phyloP scores from a whole-genome alignment of 2,888 invertebrate species.

The Drosophila yooni region DNA sequence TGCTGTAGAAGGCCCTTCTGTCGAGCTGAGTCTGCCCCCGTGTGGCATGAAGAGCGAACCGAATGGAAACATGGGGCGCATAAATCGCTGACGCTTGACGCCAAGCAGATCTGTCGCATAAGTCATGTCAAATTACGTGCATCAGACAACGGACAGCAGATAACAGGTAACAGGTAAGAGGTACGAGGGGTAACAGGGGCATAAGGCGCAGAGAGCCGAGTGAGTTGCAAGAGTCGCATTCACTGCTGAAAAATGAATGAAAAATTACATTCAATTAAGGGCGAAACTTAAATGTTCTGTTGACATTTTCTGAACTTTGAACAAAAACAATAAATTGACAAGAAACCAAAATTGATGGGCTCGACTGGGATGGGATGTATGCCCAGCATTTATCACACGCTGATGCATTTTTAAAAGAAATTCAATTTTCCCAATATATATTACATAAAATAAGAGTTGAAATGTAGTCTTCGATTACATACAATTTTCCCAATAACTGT shows the following conservation, averaged over 20 bases:
- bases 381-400: not conserved
- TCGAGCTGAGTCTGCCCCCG: conserved; percentile 1
- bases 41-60: conserved; percentile 18
- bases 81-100: conserved; percentile 79
- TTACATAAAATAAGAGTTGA: not conserved
- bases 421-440: not conserved
- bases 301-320: conserved; percentile 34
- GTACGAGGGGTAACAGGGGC: not conserved
- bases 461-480: not conserved
- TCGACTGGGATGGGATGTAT: not conserved
- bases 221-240: conserved; percentile 6
- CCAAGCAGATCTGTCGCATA: conserved; percentile 80
- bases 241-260: conserved; percentile 52
- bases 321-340: conserved; percentile 25
- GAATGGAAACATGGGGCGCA: conserved; percentile 37
- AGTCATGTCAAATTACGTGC: conserved; percentile 78
- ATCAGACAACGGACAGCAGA: conserved; percentile 24
- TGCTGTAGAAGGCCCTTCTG: not conserved
- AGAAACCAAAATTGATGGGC: not conserved
- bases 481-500: not conserved
- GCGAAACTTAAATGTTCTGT: conserved; percentile 44
- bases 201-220: not conserved
- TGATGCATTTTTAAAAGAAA: not conserved
- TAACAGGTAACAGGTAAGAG: not conserved
- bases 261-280: conserved; percentile 79